Percentiles rank a stretch among this genome's conserved stretches.
phyloP scores from a whole-genome alignment of 2,888 invertebrate species.

The Cantharis rufa region DNA sequence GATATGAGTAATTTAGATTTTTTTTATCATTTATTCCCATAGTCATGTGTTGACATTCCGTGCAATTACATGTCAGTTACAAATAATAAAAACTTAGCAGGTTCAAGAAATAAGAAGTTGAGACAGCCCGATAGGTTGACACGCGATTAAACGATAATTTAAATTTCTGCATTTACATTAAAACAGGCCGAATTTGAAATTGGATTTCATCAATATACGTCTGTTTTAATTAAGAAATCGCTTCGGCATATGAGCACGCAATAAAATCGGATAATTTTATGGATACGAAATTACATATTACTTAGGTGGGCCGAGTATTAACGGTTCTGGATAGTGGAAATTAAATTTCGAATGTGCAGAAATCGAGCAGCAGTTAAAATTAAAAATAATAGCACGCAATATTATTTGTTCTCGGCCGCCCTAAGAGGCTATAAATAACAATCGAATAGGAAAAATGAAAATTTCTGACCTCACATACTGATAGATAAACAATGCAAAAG shows the following conservation, averaged over 20 bases:
- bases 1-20: neutral
- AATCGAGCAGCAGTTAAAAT: neutral
- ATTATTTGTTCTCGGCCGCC: neutral
- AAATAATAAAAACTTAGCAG: neutral
- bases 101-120: neutral
- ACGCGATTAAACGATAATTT: neutral
- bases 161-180: neutral
- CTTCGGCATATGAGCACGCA: too few species aligned
- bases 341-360: neutral
- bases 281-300: neutral
- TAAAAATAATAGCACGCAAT: neutral
- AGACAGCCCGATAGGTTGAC: neutral
- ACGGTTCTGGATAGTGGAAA: neutral
- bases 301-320: neutral
- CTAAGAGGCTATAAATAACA: conserved; percentile 7
- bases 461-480: conserved; percentile 7
- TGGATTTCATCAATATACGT: neutral
- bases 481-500: conserved; percentile 15
- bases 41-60: neutral
- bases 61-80: neutral
- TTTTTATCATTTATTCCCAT: neutral
- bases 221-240: neutral
- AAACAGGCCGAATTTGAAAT: neutral
- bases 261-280: neutral
- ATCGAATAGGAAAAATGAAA: conserved; percentile 5